A percentile compares a stretch with the other conserved stretches of the same genome.
These are phyloP conservation scores for Hemitrygon akajei DNA, from an alignment of 2,797 vertebrate genomes.

Conservation along the genomic window DNA sequence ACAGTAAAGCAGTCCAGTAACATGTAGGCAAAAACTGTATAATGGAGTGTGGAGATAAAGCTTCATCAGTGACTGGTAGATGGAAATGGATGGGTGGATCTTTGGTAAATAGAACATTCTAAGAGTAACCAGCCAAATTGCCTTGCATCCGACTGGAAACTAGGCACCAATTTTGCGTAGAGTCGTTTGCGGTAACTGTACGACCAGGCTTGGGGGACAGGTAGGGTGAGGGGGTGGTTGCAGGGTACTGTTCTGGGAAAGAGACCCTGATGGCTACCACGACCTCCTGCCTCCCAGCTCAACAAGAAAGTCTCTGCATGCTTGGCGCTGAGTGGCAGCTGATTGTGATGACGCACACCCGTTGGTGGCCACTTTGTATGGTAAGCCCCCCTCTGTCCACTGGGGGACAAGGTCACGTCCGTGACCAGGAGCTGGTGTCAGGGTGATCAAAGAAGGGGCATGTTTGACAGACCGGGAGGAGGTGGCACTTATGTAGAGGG, in stretches of 20 bases:
- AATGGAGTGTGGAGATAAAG: constrained; percentile 38
- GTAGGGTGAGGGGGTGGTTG: neutral
- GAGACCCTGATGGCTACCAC: neutral
- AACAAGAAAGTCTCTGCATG: neutral
- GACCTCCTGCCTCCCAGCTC: neutral
- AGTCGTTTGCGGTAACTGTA: neutral
- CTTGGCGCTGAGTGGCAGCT: no score
- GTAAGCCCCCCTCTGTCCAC: neutral
- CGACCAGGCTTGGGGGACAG: neutral
- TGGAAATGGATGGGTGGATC: constrained; percentile 47
- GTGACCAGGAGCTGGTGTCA: no score
- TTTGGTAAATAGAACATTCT: constrained; percentile 54
- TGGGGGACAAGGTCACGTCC: no score
- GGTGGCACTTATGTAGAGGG: neutral
- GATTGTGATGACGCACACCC: neutral
- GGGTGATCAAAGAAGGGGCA: neutral
- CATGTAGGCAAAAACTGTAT: neutral
- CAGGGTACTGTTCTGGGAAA: neutral
- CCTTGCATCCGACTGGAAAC: neutral
- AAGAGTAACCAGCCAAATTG: neutral
- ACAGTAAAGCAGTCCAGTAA: neutral
- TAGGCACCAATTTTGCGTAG: neutral
- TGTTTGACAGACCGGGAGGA: neutral
- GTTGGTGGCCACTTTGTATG: neutral
- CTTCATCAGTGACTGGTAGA: constrained; percentile 42